phyloP scores from a whole-genome alignment of 2,113 vertebrate genomes.

The Grallaria varia region DNA sequence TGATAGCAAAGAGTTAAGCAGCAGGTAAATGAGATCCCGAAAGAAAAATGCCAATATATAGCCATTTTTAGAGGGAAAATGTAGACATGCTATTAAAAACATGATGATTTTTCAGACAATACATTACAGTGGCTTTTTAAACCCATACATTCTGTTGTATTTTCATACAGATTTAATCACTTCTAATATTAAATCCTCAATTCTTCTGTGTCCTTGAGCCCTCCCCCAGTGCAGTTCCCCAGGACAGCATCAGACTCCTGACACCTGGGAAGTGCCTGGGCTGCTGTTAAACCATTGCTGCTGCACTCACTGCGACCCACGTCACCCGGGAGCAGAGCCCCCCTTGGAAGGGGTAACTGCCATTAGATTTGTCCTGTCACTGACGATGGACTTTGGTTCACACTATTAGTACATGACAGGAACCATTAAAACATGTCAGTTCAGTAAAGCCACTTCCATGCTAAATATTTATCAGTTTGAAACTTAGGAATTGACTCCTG shows the following conservation, averaged over 20 bases:
- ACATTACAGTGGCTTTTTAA: background rate
- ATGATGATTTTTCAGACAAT: background rate
- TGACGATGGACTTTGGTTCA: background rate
- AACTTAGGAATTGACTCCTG: background rate
- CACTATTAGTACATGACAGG: background rate
- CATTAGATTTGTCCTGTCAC: background rate
- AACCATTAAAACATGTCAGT: background rate
- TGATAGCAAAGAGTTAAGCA: background rate
- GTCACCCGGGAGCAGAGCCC: background rate
- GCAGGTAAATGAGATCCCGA: background rate
- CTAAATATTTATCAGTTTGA: background rate
- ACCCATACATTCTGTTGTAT: background rate
- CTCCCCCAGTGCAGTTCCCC: background rate
- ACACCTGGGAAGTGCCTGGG: background rate
- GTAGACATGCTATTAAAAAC: background rate
- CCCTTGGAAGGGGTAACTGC: background rate
- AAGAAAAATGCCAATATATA: background rate
- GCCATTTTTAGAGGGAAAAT: background rate
- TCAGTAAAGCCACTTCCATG: background rate
- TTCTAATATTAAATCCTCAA: background rate
- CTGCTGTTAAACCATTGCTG: background rate
- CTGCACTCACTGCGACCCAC: background rate
- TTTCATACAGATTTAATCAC: background rate
- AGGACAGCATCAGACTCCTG: background rate
- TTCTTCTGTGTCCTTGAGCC: background rate